Evolutionary conservation across 2,888 invertebrate species (phyloP), one percentile per base, ranked within the genome.

Genomic region (Anaspis maculata): DNA sequence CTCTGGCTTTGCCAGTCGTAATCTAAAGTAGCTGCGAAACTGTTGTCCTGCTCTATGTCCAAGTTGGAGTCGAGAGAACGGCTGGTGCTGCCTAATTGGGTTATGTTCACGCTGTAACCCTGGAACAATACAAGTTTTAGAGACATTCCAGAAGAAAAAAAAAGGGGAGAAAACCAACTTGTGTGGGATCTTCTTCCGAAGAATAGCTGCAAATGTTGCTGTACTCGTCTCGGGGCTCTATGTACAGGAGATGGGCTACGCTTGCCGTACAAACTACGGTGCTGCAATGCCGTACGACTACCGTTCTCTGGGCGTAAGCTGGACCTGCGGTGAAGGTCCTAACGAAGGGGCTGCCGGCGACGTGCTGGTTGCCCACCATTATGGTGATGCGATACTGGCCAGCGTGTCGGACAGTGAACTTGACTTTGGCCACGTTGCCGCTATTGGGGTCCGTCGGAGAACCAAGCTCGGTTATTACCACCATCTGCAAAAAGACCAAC

Each of bases 211-310:
- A 87, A n/a, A 80, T 70, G 65, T 94, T 94, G 58, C 88, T 87
- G 66, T 83, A 91, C 61, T 84, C 83, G 69, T 94, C 94, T 38
- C 91, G 72, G n/a, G 92, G 91, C 59, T 90, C 90, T 55, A 94
- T 78, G 60, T 81, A 80, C 61, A 94, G 73, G 32, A 77, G 66
- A 54, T 88, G 84, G 26, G 83, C 76, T 30, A 81, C 73, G 24
- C 77, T 82, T 4, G 82, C 82, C 27, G 83, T 83, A 65, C 86
- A 86, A 37, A 90, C 83, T 15, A 90, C 84, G 19, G 87, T 88
- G 40, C 85, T 85, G 49, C 83, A 83, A 55, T 85, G 84, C 45
- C 83, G 76, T 52, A 84, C 77, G 58, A 92, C 87, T 12, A 85
- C 76, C 22, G 89, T 87, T 54, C 87, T 79, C 45, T 81, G 76